phyloP scores from a whole-genome alignment of 2,888 invertebrate genomes.

The Melolontha melolontha region DNA sequence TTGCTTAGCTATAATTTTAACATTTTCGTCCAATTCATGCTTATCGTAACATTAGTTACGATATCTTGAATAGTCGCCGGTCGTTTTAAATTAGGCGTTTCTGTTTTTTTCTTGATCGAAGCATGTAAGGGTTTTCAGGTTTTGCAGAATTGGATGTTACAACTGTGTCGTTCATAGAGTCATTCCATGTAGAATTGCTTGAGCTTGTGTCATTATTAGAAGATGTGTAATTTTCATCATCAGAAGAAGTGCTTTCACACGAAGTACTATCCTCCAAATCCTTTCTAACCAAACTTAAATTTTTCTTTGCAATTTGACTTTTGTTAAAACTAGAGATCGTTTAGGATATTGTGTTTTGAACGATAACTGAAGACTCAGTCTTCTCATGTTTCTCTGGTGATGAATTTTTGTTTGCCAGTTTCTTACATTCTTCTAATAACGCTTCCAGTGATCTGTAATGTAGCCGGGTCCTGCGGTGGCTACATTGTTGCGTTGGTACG shows the following conservation, averaged over 20 bases:
- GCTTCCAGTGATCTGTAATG: slow-evolving; percentile 57
- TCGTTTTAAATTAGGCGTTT: slow-evolving; percentile 8
- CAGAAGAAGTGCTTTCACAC: slow-evolving; percentile 33
- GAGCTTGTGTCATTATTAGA: slow-evolving; percentile 10
- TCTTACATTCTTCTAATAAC: slow-evolving; percentile 57
- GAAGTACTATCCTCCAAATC: slow-evolving; percentile 22
- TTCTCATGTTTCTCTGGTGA: slow-evolving; percentile 6
- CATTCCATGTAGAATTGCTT: background rate
- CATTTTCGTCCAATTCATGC: background rate
- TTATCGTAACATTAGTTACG: slow-evolving; percentile 20
- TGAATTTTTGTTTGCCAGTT: slow-evolving; percentile 31
- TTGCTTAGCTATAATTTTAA: slow-evolving; percentile 3
- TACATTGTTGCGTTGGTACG: too few relatives aligned
- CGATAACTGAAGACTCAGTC: background rate
- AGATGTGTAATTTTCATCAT: slow-evolving; percentile 14
- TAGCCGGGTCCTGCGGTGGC: too few relatives aligned
- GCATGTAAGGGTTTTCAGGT: slow-evolving; percentile 19
- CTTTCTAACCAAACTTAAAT: slow-evolving; percentile 56
- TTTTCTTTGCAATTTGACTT: slow-evolving; percentile 58
- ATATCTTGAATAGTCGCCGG: slow-evolving; percentile 15
- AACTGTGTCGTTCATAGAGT: slow-evolving; percentile 31
- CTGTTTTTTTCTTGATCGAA: slow-evolving; percentile 44
- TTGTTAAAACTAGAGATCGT: slow-evolving; percentile 53
- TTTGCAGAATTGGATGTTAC: slow-evolving; percentile 15
- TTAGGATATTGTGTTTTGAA: slow-evolving; percentile 38